These are phyloP conservation scores for Xerus inauris DNA, from an alignment of 2,113 vertebrate genomes.

Conservation along the genomic window DNA sequence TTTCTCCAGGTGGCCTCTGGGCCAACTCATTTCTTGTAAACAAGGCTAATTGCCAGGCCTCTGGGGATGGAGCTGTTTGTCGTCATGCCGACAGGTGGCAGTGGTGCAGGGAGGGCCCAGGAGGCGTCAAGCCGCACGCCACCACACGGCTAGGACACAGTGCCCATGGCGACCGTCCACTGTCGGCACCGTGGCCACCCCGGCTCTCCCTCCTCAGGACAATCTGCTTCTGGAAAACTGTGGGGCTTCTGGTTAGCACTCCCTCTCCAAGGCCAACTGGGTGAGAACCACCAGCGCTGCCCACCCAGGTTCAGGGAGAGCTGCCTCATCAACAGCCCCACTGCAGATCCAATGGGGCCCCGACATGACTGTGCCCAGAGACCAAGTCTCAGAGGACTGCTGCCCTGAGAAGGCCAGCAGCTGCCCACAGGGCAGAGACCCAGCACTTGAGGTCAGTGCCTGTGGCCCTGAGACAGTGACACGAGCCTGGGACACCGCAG, in stretches of 20 bases:
- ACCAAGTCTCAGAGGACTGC: neutral
- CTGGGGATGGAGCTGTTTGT: neutral
- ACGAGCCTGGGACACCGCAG: neutral
- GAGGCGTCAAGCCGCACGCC: neutral
- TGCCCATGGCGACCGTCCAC: neutral
- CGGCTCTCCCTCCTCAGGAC: too few species aligned
- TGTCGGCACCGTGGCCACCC: accelerated
- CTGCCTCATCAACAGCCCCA: neutral
- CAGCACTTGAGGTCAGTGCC: too few species aligned
- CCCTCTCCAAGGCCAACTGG: accelerated
- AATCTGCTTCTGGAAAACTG: accelerated
- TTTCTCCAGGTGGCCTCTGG: neutral
- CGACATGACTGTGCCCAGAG: accelerated
- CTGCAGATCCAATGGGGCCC: neutral
- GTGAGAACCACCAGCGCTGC: accelerated
- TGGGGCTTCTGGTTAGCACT: accelerated
- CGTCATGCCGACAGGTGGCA: neutral
- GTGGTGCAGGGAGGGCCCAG: neutral
- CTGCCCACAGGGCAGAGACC: accelerated
- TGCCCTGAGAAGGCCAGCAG: accelerated
- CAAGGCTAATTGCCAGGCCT: neutral
- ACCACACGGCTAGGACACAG: accelerated
- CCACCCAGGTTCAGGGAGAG: accelerated
- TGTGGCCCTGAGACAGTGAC: neutral
- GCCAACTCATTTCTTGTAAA: conserved; percentile 25